A percentile compares a stretch with the other conserved stretches of the same genome.
These are phyloP conservation scores for Druceiella hillmani DNA, from an alignment of 2,888 invertebrate genomes.

Conservation along the genomic window DNA sequence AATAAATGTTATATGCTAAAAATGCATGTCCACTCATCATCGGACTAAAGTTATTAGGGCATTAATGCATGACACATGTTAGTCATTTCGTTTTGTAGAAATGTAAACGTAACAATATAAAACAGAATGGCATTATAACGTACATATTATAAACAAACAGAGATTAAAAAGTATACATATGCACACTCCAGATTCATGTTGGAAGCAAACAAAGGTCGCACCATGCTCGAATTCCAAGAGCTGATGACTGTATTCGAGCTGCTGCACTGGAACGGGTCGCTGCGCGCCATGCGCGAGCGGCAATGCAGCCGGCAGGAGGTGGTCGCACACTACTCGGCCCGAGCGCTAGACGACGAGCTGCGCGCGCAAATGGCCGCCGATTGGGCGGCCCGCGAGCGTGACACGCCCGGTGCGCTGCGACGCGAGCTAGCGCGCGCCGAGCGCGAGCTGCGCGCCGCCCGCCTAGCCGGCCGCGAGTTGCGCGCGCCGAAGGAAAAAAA, in stretches of 20 bases:
- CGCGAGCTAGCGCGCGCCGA: conserved; percentile 81
- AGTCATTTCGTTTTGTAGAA: too few species aligned
- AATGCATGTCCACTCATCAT: too few species aligned
- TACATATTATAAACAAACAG: not conserved
- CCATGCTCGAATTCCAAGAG: conserved; percentile 95
- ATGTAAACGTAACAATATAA: not conserved
- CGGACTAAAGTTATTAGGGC: too few species aligned
- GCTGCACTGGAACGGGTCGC: conserved; percentile 94
- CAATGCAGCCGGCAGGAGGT: conserved; percentile 92
- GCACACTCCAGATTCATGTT: conserved; percentile 65
- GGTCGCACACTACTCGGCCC: conserved; percentile 88
- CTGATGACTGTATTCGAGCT: conserved; percentile 97
- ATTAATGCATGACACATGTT: too few species aligned
- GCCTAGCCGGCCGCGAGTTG: conserved; percentile 84
- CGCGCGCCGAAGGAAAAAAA: conserved; percentile 94
- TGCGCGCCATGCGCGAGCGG: conserved; percentile 91
- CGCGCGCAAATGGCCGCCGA: conserved; percentile 93
- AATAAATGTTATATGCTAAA: too few species aligned
- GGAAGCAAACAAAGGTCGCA: conserved; percentile 80
- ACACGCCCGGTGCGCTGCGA: conserved; percentile 66
- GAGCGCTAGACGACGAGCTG: conserved; percentile 92
- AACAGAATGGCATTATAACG: not conserved
- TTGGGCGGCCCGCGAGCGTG: conserved; percentile 83
- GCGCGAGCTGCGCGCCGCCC: conserved; percentile 76
- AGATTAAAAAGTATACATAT: conserved; percentile 7